Percentiles rank a stretch among this genome's conserved stretches.
Conservation (phyloP, 2,113 vertebrate genomes). For the Eleginops maclovinus region DNA sequence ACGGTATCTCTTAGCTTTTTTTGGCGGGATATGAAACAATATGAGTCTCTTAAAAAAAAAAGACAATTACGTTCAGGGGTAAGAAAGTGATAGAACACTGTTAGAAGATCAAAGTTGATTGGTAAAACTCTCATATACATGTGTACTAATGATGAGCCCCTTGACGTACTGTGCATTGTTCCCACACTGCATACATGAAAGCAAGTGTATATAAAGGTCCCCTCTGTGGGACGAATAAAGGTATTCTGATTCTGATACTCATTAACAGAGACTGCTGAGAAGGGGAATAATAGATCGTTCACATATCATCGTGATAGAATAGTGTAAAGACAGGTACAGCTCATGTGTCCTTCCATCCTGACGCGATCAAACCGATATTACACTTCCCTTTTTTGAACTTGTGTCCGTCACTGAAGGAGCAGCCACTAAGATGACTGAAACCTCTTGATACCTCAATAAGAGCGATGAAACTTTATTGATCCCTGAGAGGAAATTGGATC, state of each 20-base stretch:
- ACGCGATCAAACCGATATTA: slow-evolving; percentile 56
- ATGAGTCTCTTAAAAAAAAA: not conserved
- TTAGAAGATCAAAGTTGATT: not conserved
- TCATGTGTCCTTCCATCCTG: slow-evolving; percentile 46
- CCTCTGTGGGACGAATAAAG: too few relatives aligned
- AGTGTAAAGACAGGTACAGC: slow-evolving; percentile 28
- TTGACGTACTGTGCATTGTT: not conserved
- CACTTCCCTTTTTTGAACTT: slow-evolving; percentile 44
- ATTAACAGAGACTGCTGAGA: slow-evolving; percentile 37
- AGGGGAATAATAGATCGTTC: slow-evolving; percentile 31
- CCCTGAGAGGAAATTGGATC: slow-evolving; percentile 65
- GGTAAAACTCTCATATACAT: not conserved
- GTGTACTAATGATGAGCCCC: not conserved
- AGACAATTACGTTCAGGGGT: not conserved
- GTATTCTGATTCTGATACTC: too few relatives aligned
- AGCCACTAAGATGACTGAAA: slow-evolving; percentile 55
- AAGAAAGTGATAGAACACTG: not conserved
- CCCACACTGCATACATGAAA: not conserved
- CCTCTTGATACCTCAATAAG: slow-evolving; percentile 57
- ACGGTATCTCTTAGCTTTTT: not conserved
- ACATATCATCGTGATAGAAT: slow-evolving; percentile 14
- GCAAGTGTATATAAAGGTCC: slow-evolving; percentile 10
- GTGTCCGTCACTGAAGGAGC: slow-evolving; percentile 49
- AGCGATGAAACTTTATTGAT: slow-evolving; percentile 74
- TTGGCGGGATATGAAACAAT: not conserved